Evolutionary conservation across 1,140 invertebrate species (phyloP).

Genomic region (Calephelis virginiensis): DNA sequence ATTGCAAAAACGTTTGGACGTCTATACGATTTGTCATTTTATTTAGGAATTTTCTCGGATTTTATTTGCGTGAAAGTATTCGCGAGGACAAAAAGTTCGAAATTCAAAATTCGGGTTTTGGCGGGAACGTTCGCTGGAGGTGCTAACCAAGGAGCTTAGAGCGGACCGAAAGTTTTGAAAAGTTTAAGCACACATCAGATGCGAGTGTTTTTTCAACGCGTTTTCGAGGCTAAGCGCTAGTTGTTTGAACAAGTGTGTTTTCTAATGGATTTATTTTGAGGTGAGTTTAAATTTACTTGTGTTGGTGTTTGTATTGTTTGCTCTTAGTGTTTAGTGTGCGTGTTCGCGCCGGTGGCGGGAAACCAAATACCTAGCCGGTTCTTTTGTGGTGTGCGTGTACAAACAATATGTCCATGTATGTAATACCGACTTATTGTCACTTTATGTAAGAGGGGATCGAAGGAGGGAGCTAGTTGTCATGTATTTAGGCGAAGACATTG

Average conservation of each 20-base stretch:
- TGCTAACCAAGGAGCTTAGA: conserved; percentile 48
- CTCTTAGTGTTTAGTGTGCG: conserved; percentile 72
- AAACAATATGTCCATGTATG: conserved; percentile 54
- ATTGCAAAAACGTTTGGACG: not conserved
- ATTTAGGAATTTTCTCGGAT: not conserved
- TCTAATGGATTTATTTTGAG: conserved; percentile 79
- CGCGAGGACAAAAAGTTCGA: conserved; percentile 31
- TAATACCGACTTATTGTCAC: conserved; percentile 70
- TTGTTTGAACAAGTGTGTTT: conserved; percentile 79
- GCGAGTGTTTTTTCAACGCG: conserved; percentile 77
- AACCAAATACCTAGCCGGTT: conserved; percentile 74
- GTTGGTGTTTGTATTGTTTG: conserved; percentile 78
- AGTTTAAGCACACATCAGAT: conserved; percentile 70
- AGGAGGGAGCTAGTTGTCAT: conserved; percentile 73
- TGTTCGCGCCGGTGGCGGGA: conserved; percentile 74
- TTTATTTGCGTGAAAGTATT: conserved; percentile 24
- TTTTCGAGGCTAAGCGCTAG: conserved; percentile 78
- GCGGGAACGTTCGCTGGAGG: conserved; percentile 50
- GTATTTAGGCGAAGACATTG: conserved; percentile 75
- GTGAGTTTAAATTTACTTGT: conserved; percentile 78
- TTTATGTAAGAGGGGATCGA: conserved; percentile 64
- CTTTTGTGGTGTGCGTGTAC: conserved; percentile 57
- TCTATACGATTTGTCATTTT: not conserved
- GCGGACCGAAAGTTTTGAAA: conserved; percentile 73
- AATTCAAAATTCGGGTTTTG: conserved; percentile 38